These are phyloP conservation scores for Ochropacha duplaris DNA, from an alignment of 2,888 invertebrate genomes.

Conservation along the genomic window DNA sequence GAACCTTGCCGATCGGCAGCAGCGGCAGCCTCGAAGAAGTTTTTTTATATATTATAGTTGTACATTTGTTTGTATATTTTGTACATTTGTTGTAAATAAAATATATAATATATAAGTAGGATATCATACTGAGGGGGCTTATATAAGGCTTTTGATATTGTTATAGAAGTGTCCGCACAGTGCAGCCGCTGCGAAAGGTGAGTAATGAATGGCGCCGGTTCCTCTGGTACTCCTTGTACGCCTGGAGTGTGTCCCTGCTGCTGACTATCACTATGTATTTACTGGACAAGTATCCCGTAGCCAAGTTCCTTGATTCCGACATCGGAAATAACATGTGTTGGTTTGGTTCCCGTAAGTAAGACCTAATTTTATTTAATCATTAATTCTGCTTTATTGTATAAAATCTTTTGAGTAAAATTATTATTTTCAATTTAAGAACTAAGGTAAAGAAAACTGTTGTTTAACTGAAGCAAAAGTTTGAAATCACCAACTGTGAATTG, in stretches of 20 bases:
- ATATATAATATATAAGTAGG: too few species aligned
- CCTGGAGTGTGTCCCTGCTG: conserved; percentile 86
- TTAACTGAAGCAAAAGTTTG: too few species aligned
- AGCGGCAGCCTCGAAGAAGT: too few species aligned
- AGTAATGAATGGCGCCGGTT: conserved; percentile 82
- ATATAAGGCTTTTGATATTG: background rate
- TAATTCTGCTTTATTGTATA: too few species aligned
- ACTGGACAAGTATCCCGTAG: conserved; percentile 75
- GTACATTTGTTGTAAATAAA: too few species aligned
- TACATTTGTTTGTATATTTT: too few species aligned
- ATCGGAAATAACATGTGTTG: conserved; percentile 86
- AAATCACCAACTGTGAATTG: too few species aligned
- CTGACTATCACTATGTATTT: conserved; percentile 81
- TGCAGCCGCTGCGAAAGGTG: conserved; percentile 69
- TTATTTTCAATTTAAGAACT: too few species aligned
- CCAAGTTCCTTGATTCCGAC: conserved; percentile 76
- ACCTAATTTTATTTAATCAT: background rate
- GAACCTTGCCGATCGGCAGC: too few species aligned
- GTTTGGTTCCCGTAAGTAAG: conserved; percentile 83
- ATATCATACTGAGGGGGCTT: background rate
- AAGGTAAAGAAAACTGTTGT: too few species aligned
- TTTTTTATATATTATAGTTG: too few species aligned
- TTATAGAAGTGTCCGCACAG: conserved; percentile 73
- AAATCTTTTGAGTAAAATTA: too few species aligned
- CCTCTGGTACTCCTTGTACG: conserved; percentile 86